phyloP scores from a whole-genome alignment of 23 tunicate species.

The Oikopleura vanhoeffeni region DNA sequence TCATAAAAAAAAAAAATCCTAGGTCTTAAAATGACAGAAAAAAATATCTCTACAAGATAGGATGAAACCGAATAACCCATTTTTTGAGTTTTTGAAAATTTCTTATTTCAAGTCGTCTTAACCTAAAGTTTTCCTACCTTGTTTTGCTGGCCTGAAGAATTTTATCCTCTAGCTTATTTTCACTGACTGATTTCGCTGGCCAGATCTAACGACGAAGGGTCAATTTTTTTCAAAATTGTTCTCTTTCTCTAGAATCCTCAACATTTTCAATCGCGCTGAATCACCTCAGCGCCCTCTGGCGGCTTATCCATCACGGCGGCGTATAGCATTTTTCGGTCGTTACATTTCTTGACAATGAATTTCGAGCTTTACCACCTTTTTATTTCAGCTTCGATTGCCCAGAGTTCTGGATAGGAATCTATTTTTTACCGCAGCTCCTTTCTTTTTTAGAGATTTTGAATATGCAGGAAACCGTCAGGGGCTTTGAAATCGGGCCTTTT shows the following conservation, averaged over 20 bases:
- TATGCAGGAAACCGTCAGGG: neutral
- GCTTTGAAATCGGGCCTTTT: neutral
- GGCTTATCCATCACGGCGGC: slow-evolving; percentile 14
- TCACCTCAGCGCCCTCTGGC: slow-evolving; percentile 55
- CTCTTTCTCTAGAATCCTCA: slow-evolving; percentile 66
- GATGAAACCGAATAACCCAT: too few species aligned
- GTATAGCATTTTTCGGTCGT: neutral
- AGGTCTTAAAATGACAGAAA: too few species aligned
- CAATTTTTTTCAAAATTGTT: slow-evolving; percentile 22
- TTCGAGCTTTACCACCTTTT: neutral
- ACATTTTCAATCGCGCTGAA: slow-evolving; percentile 39
- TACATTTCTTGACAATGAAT: slow-evolving; percentile 7
- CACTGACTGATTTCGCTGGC: slow-evolving; percentile 26
- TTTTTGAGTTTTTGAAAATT: too few species aligned
- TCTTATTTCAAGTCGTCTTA: too few species aligned
- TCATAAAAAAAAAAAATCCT: too few species aligned
- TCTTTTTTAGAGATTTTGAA: neutral
- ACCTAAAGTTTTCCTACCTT: slow-evolving; percentile 45
- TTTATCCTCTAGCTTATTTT: slow-evolving; percentile 65
- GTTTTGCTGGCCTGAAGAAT: slow-evolving; percentile 48
- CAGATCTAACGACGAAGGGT: neutral
- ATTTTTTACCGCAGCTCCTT: neutral
- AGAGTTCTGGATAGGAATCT: neutral
- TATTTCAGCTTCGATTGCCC: neutral
- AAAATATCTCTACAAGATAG: too few species aligned